Conservation (phyloP, 2,113 vertebrate species). For the Gallinago media region DNA sequence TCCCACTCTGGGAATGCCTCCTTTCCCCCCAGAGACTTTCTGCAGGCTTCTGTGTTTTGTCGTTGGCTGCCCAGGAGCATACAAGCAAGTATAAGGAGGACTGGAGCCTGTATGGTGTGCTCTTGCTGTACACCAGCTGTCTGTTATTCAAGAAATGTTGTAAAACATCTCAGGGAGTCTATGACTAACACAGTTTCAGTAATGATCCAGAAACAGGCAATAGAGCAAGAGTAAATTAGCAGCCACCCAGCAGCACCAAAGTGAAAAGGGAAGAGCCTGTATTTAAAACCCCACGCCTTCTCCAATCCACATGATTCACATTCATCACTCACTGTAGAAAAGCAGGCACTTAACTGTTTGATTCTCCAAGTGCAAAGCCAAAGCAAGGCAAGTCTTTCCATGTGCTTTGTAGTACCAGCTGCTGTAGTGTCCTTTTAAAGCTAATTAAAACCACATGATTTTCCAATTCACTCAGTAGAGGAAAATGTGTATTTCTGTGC, state of each 20-base stretch:
- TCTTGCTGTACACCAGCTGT: neutral
- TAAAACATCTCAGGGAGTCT: conserved; percentile 43
- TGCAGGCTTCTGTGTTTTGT: neutral
- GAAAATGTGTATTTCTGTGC: conserved; percentile 2
- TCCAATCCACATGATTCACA: conserved; percentile 2
- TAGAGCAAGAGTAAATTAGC: conserved; percentile 55
- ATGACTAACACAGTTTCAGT: conserved; percentile 36
- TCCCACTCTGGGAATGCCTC: neutral
- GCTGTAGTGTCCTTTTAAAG: neutral
- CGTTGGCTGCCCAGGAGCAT: neutral
- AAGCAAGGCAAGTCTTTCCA: conserved; percentile 18
- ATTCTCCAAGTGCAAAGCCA: conserved; percentile 1
- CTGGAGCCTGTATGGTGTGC: neutral
- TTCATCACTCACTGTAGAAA: neutral
- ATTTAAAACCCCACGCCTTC: conserved; percentile 7
- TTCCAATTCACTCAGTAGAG: conserved; percentile 13
- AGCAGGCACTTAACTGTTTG: conserved; percentile 2
- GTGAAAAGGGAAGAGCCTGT: conserved; percentile 17
- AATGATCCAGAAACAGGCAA: conserved; percentile 37
- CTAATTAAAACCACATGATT: conserved; percentile 40
- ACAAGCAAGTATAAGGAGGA: neutral
- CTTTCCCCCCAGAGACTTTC: neutral
- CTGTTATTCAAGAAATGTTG: conserved; percentile 37
- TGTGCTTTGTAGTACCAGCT: conserved; percentile 1
- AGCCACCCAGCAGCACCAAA: neutral